phyloP scores from a whole-genome alignment of 2,797 vertebrate genomes.

The Brachymystax lenok region DNA sequence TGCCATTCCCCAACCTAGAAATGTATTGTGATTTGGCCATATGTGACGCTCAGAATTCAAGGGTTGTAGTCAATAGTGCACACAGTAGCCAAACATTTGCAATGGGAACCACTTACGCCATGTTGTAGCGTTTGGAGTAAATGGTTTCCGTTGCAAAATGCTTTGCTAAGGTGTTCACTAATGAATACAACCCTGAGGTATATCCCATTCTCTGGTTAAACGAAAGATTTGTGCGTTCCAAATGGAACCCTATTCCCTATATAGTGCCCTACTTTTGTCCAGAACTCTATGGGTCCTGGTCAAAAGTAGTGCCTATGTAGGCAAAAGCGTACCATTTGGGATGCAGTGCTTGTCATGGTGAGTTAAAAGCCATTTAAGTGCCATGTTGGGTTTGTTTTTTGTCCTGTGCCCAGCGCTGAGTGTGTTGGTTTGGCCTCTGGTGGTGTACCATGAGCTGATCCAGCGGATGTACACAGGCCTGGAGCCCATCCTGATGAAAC shows the following conservation, averaged over 20 bases:
- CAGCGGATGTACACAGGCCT: conserved; percentile 97
- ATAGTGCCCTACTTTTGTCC: neutral
- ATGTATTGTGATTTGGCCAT: neutral
- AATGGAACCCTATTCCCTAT: neutral
- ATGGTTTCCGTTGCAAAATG: neutral
- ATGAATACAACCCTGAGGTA: neutral
- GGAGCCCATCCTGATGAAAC: conserved; percentile 97
- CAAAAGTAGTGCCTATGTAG: neutral
- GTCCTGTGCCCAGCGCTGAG: conserved; percentile 81
- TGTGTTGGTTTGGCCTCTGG: conserved; percentile 94
- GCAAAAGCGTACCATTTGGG: neutral
- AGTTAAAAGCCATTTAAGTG: neutral
- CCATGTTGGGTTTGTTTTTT: neutral
- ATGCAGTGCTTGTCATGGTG: neutral
- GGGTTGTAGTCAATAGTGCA: neutral
- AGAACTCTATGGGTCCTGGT: neutral
- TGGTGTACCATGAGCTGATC: conserved; percentile 97
- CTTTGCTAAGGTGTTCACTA: neutral
- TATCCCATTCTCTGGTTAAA: neutral
- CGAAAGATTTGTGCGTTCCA: neutral
- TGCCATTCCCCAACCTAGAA: neutral
- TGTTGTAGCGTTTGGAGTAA: neutral
- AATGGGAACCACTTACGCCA: neutral
- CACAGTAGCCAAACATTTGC: neutral
- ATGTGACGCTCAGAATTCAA: neutral